Evolutionary conservation across 2,113 vertebrate species (phyloP), one percentile per base, ranked within the genome.

Genomic region (Okapia johnstoni): DNA sequence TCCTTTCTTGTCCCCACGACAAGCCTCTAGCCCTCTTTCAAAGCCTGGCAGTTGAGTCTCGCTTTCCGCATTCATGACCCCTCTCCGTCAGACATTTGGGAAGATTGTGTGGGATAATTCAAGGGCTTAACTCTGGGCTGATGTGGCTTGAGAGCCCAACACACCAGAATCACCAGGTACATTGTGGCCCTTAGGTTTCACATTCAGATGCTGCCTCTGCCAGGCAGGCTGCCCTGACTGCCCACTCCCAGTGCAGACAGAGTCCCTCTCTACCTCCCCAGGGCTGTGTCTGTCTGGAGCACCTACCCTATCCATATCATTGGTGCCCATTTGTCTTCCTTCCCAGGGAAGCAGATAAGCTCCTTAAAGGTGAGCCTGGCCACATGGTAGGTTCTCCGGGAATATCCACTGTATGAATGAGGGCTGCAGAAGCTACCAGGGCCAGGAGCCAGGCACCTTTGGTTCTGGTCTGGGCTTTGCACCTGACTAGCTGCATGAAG

Each of bases 181-280:
- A 7, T 1, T 21, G 52, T 4, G 1, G 14, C 89, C 83, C 7
- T 0, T 2, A 52, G 36, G 46, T 2, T 15, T 16, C 40, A 12
- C 3, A 14, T 15, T 50, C 54, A 90, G 58, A 57, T 19, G 90
- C 40, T 1, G 2, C 84, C 83, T 54, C 6, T 0, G 5, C 90
- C 95, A 80, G 73, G 90, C 46, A 87, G 94, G 52, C 46, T 43
- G 73, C 90, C 88, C 28, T 36, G 90, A 58, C 16, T 87, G 52
- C 40, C n/a, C 4, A 3, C 3, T 1, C 8, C 23, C 8, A 23
- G 55, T 8, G n/a, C 46, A 54, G 61, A 63, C 30, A 5, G 80
- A 63, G 48, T 48, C 33, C 54, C 43, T 52, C 36, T 76, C 23
- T 1, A 7, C 6, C 48, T 58, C n/a, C 8, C 8, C 26, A 23